Conservation (phyloP, 37 sponge, comb jelly and placozoan species). For the Crambe crambe region DNA sequence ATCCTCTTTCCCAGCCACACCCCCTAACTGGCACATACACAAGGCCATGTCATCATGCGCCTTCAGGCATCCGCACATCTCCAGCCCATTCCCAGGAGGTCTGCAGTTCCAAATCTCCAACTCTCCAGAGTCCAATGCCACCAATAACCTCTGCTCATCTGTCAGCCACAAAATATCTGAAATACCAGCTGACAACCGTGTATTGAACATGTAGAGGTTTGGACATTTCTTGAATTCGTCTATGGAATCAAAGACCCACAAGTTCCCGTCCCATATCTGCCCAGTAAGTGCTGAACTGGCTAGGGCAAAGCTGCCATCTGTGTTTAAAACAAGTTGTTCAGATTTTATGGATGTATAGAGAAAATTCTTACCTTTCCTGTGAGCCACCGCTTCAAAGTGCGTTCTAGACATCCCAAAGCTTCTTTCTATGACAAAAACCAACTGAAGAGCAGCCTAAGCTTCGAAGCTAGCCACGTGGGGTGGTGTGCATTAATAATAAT, state of each 20-base stretch:
- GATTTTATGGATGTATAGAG: no score
- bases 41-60: constrained; percentile 64
- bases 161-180: constrained; percentile 39
- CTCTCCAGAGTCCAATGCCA: constrained; percentile 50
- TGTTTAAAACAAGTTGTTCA: background rate
- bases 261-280: constrained; percentile 61
- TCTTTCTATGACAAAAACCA: no score
- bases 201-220: constrained; percentile 37
- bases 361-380: constrained; percentile 23
- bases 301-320: constrained; percentile 37
- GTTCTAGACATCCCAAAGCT: constrained; percentile 4
- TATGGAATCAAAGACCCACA: constrained; percentile 55
- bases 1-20: constrained; percentile 10
- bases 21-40: constrained; percentile 15
- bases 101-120: constrained; percentile 42
- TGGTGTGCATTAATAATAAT: background rate
- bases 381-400: constrained; percentile 38
- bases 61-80: constrained; percentile 5
- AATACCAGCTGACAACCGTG: constrained; percentile 38
- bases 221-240: constrained; percentile 44
- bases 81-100: constrained; percentile 24
- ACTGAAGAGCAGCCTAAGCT: no score
- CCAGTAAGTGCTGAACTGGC: constrained; percentile 63
- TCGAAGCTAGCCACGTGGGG: constrained; percentile 8
- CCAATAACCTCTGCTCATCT: constrained; percentile 10